These are phyloP conservation scores for Andrena camellia DNA, from an alignment of 2,888 invertebrate genomes.

Conservation along the genomic window DNA sequence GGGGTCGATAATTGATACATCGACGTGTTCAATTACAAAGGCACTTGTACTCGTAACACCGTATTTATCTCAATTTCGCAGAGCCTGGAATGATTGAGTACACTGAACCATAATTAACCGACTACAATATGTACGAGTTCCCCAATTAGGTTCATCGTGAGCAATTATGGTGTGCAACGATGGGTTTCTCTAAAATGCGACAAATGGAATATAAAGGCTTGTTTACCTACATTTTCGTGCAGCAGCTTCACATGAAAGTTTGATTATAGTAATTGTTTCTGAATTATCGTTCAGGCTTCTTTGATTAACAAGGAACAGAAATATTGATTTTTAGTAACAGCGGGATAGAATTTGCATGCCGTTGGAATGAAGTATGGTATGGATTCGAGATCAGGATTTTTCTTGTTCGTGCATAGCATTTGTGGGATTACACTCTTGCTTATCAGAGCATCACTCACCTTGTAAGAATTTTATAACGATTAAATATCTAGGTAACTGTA, in stretches of 20 bases:
- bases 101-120: not conserved
- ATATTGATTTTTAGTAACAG: not conserved
- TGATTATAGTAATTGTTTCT: not conserved
- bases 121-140: not conserved
- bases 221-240: not conserved
- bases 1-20: not conserved
- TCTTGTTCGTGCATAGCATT: not conserved
- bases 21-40: not conserved
- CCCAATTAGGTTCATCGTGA: not conserved
- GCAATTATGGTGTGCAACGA: not conserved
- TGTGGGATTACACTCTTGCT: slow-evolving; percentile 1
- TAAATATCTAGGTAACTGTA: slow-evolving; percentile 37
- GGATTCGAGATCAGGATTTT: not conserved
- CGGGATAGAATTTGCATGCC: too few species aligned
- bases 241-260: not conserved
- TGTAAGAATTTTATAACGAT: slow-evolving; percentile 45
- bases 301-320: not conserved
- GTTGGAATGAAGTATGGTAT: not conserved
- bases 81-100: not conserved
- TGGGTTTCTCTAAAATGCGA: not conserved
- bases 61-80: not conserved
- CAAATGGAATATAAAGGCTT: not conserved
- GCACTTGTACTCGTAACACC: not conserved
- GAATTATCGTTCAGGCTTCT: not conserved
- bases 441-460: slow-evolving; percentile 43